Base-by-base conservation (phyloP, 2,888 invertebrate species). In the Macaria liturata region DNA sequence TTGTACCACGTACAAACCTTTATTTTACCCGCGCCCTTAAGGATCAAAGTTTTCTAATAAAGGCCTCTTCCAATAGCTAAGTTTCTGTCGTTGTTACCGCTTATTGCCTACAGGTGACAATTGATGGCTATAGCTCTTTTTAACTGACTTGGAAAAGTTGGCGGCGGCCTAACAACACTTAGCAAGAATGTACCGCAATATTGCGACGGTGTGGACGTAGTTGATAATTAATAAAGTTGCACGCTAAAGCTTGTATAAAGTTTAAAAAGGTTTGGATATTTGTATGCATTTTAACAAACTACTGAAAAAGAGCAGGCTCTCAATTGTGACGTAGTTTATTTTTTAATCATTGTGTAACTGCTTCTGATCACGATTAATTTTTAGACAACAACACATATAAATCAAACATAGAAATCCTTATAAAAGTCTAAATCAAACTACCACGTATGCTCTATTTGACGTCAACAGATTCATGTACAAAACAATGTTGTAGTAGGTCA, bases 31-130 rank as follows among this genome's bases (percentile, higher is more conserved):
- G 77, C 75, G 76, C 79, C 75, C 76, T 74, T 56, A 69, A 66
- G 75, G 78, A 77, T 75, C 76, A 84, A 91, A 91, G 85, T 91
- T 91, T 91, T 91, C 89, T 86, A 91, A 91, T 91, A 91, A 91
- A 88, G 81, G 84, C 76, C 77, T 76, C 79, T 79, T 78, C 79
- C 83, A 74, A 84, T 84, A 83, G 83, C 78, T 79, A 83, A 86
- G 82, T 84, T 88, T 79, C 80, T 80, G 80, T 79, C 76, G 68
- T 52, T 59, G 54, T 59, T 54, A 47, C 66, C 79, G 78, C 80
- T 91, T 91, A 91, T 90, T 89, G 85, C 84, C 77, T 84, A 81
- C 83, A 76, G 84, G 88, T 90, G 90, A 88, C 91, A 91, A 91
- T 91, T 89, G 89, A 91, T 91, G 83, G 78, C 80, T 72, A 87